Evolutionary conservation across 2,113 vertebrate species (phyloP).

Genomic region (Sebastes schlegelii): DNA sequence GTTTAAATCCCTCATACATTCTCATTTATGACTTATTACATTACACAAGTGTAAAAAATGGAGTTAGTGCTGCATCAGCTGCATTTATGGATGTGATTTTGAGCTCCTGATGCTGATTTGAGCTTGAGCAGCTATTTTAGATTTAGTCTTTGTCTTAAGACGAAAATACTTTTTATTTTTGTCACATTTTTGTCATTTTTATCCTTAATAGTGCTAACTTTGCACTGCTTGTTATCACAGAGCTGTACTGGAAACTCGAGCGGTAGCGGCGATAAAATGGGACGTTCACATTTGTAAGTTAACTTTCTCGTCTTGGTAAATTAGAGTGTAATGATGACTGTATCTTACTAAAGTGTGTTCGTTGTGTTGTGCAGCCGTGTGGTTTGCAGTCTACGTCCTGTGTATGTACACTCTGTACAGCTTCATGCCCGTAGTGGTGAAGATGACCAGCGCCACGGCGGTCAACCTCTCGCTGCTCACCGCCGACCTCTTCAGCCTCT

Average conservation of each 20-base stretch:
- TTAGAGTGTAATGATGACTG: not conserved
- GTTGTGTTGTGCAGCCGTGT: conserved; percentile 78
- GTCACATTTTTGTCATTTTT: no score
- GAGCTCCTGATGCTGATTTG: no score
- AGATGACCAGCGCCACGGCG: conserved; percentile 90
- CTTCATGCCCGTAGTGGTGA: conserved; percentile 93
- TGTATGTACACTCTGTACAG: conserved; percentile 95
- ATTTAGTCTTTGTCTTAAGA: no score
- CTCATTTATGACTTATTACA: no score
- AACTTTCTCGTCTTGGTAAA: not conserved
- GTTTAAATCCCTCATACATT: not conserved
- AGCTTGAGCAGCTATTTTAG: no score
- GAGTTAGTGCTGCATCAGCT: no score
- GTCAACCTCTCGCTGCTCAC: conserved; percentile 96
- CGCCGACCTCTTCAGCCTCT: conserved; percentile 94
- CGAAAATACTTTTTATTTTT: no score
- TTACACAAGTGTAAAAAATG: no score
- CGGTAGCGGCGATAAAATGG: conserved; percentile 86
- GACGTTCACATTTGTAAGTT: conserved; percentile 87
- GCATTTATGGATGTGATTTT: no score
- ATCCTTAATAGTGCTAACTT: not conserved
- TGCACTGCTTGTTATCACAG: conserved; percentile 74
- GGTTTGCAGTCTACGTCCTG: conserved; percentile 88
- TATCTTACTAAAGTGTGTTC: not conserved
- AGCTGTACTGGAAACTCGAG: conserved; percentile 86